Conservation (phyloP, 2,797 vertebrate species). For the Dromococcyx pavoninus region DNA sequence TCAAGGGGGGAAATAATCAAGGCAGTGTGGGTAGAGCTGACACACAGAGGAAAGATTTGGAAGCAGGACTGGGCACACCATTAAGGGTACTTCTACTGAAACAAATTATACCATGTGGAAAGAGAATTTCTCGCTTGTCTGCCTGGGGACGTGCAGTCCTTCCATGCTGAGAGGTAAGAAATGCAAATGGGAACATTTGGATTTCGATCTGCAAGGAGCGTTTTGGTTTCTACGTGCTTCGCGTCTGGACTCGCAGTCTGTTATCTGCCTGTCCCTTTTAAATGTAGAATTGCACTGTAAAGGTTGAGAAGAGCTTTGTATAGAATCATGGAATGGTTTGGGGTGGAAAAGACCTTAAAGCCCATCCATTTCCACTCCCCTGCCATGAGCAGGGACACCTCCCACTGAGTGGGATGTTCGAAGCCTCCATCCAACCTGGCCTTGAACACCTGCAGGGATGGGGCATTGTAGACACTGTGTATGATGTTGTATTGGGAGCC, state of each 20-base stretch:
- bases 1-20: not conserved
- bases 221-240: not conserved
- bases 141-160: not conserved
- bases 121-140: not conserved
- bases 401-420: too few relatives aligned
- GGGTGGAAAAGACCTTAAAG: too few relatives aligned
- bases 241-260: accelerated
- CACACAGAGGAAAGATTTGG: not conserved
- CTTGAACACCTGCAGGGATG: too few relatives aligned
- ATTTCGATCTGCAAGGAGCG: not conserved
- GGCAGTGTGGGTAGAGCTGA: not conserved
- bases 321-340: too few relatives aligned
- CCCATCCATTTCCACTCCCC: too few relatives aligned
- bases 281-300: accelerated
- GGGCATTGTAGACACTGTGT: not conserved
- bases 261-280: not conserved
- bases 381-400: too few relatives aligned
- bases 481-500: not conserved
- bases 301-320: not conserved
- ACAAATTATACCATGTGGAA: slow-evolving; percentile 1
- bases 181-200: not conserved
- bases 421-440: too few relatives aligned
- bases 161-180: not conserved
- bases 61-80: not conserved
- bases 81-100: not conserved